Percentiles rank a stretch among this genome's conserved stretches.
Conservation (phyloP, 2,113 vertebrate species). For the Melanotaenia duboulayi region DNA sequence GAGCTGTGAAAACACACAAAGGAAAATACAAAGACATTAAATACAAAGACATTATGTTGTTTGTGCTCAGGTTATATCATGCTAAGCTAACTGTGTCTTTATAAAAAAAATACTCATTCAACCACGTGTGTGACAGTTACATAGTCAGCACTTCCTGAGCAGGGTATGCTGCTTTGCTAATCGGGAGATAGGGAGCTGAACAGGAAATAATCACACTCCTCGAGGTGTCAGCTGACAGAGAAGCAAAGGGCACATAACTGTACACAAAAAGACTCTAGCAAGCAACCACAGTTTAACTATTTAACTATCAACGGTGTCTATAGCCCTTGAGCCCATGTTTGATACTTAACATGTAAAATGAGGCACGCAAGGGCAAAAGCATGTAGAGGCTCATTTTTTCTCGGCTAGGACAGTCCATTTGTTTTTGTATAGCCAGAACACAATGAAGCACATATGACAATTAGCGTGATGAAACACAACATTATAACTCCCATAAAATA, state of each 20-base stretch:
- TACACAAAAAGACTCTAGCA: slow-evolving; percentile 4
- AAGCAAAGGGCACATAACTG: slow-evolving; percentile 43
- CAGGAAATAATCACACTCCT: slow-evolving; percentile 59
- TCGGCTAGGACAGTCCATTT: not conserved
- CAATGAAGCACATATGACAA: too few relatives aligned
- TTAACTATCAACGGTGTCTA: slow-evolving; percentile 1
- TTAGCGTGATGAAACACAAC: too few relatives aligned
- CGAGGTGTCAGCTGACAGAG: slow-evolving; percentile 71
- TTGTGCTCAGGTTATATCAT: too few relatives aligned
- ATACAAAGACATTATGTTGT: not conserved
- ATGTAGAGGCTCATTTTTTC: not conserved
- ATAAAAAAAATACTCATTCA: not conserved
- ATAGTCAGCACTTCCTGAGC: slow-evolving; percentile 68
- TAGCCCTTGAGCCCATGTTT: not conserved
- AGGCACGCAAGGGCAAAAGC: not conserved
- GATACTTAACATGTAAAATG: not conserved
- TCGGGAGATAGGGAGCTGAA: slow-evolving; percentile 32
- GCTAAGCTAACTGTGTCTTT: not conserved
- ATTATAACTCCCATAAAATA: too few relatives aligned
- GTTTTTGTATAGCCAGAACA: not conserved
- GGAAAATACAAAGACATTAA: not conserved
- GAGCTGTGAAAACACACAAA: slow-evolving; percentile 84
- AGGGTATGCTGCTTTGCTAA: slow-evolving; percentile 47
- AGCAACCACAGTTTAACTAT: slow-evolving; percentile 21
- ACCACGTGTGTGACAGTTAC: slow-evolving; percentile 27